These are phyloP conservation scores for Oostethus manadensis DNA, from an alignment of 2,113 vertebrate species.

Conservation along the genomic window DNA sequence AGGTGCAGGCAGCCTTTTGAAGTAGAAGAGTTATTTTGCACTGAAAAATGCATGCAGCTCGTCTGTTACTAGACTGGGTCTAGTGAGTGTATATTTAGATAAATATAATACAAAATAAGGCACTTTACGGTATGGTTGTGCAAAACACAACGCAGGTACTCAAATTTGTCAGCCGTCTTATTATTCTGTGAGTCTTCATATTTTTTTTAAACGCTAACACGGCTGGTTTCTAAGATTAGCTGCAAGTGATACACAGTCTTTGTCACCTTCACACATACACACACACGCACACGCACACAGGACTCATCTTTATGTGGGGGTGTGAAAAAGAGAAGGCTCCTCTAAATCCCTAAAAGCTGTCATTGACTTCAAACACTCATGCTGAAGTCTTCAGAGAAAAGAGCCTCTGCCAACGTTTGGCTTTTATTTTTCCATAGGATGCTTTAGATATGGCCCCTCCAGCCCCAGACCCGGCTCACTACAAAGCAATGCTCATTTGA, in stretches of 20 bases:
- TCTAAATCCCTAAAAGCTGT: conserved; percentile 68
- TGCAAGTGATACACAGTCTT: conserved; percentile 34
- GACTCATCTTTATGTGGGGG: conserved; percentile 44
- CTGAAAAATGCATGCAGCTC: too few relatives aligned
- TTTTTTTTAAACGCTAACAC: conserved; percentile 7
- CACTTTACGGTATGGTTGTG: not conserved
- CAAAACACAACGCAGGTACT: not conserved
- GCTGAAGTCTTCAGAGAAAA: conserved; percentile 39
- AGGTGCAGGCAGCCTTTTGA: too few relatives aligned
- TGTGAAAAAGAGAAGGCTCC: conserved; percentile 35
- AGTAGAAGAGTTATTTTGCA: too few relatives aligned
- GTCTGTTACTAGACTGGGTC: too few relatives aligned
- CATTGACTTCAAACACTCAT: conserved; percentile 62
- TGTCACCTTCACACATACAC: conserved; percentile 40
- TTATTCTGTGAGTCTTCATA: conserved; percentile 8
- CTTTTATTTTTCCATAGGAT: conserved; percentile 51
- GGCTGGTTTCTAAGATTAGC: conserved; percentile 27
- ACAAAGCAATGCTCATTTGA: conserved; percentile 20
- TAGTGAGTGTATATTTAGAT: not conserved
- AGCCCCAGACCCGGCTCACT: conserved; percentile 28
- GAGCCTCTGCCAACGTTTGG: conserved; percentile 18
- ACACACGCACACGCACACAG: conserved; percentile 1
- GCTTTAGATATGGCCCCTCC: conserved; percentile 49
- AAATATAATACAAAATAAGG: not conserved
- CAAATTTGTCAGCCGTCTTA: not conserved